phyloP scores from a whole-genome alignment of 2,888 invertebrate genomes.

The Noctuana brunneofusca region DNA sequence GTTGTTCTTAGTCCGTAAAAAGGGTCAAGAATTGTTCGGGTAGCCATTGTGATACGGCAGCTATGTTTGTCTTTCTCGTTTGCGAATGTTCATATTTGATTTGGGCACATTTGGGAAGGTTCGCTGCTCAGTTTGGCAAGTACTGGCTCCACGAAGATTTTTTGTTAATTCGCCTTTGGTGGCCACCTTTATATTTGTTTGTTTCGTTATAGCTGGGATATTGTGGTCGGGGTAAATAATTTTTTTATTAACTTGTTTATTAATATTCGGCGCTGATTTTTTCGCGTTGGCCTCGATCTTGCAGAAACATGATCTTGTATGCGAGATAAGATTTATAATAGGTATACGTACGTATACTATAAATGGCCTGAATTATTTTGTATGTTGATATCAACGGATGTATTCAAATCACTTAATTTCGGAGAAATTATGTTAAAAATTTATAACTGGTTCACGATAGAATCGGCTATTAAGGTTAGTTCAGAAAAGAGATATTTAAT shows the following conservation, averaged over 20 bases:
- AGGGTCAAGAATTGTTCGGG: constrained; percentile 54
- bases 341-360: no score
- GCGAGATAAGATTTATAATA: no score
- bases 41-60: constrained; percentile 58
- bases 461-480: no score
- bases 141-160: constrained; percentile 54
- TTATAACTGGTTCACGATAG: no score
- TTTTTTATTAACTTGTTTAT: not conserved
- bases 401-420: no score
- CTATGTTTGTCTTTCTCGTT: constrained; percentile 68
- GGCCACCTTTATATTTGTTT: constrained; percentile 42
- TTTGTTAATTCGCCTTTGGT: constrained; percentile 53
- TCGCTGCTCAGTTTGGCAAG: constrained; percentile 35
- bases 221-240: constrained; percentile 6
- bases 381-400: no score
- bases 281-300: not conserved
- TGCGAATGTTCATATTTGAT: constrained; percentile 70
- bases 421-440: no score
- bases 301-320: no score
- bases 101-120: constrained; percentile 52
- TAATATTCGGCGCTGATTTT: not conserved
- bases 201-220: constrained; percentile 19
- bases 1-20: constrained; percentile 48
- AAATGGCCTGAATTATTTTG: no score
- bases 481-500: no score